Evolutionary conservation across 2,888 invertebrate genomes (phyloP).

Genomic region (Elegia similella): DNA sequence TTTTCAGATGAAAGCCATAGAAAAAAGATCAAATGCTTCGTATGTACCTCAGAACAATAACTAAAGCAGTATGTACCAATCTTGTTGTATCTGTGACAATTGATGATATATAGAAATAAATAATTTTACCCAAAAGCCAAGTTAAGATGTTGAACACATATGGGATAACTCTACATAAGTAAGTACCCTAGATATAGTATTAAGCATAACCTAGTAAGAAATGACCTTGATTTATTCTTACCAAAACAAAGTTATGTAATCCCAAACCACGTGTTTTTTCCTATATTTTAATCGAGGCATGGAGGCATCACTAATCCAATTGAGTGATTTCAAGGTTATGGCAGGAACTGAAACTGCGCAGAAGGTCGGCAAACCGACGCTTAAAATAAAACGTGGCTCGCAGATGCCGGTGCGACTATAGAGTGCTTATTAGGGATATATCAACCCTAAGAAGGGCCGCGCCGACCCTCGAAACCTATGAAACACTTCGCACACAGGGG

Average conservation of each 20-base stretch:
- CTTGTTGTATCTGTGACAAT: too few relatives aligned
- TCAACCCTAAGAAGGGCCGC: too few relatives aligned
- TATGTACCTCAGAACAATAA: too few relatives aligned
- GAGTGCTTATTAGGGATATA: too few relatives aligned
- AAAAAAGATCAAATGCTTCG: too few relatives aligned
- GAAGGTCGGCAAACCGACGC: slow-evolving; percentile 4
- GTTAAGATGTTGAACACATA: too few relatives aligned
- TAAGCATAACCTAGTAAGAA: neutral
- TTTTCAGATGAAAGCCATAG: too few relatives aligned
- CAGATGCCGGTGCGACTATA: neutral
- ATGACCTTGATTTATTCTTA: slow-evolving; percentile 2
- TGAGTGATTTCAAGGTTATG: neutral
- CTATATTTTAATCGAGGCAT: neutral
- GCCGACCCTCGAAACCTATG: too few relatives aligned
- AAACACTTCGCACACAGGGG: too few relatives aligned
- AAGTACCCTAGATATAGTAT: neutral
- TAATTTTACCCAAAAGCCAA: too few relatives aligned
- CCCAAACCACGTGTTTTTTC: neutral
- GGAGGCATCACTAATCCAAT: slow-evolving; percentile 7
- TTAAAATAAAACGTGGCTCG: neutral
- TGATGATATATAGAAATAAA: too few relatives aligned
- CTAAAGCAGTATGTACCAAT: too few relatives aligned
- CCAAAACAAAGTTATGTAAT: neutral
- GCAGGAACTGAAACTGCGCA: neutral
- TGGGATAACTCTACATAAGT: neutral